Conservation (phyloP, 2,797 vertebrate species). For the Poecilia wingei region DNA sequence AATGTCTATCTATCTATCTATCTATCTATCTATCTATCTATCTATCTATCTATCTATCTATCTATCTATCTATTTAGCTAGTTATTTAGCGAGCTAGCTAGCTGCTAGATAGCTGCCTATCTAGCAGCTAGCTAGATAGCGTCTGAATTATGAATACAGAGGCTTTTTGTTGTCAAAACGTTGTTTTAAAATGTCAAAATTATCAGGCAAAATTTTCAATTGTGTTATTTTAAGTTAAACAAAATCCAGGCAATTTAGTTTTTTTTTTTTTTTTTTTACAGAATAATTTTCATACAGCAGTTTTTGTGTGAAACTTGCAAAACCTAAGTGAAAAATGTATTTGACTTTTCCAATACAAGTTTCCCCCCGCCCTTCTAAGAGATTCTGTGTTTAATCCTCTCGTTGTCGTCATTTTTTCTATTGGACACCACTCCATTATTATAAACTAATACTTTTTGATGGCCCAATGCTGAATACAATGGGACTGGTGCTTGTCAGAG, state of each 20-base stretch:
- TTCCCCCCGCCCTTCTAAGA: neutral
- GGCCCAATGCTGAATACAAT: constrained; percentile 17
- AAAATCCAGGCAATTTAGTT: neutral
- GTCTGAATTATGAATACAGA: neutral
- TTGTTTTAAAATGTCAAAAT: neutral
- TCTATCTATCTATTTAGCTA: too few species aligned
- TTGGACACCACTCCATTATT: constrained; percentile 12
- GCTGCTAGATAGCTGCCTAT: too few species aligned
- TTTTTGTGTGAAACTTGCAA: neutral
- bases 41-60: too few species aligned
- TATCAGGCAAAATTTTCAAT: neutral
- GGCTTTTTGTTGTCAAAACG: neutral
- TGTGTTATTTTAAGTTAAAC: neutral
- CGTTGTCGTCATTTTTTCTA: constrained; percentile 1
- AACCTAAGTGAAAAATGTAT: neutral
- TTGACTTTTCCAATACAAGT: constrained; percentile 1
- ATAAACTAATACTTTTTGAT: constrained; percentile 29
- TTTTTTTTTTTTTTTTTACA: neutral
- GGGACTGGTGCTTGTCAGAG: constrained; percentile 52
- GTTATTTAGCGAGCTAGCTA: too few species aligned
- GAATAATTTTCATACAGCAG: neutral
- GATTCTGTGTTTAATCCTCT: constrained; percentile 11
- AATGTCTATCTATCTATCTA: too few species aligned
- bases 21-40: too few species aligned
- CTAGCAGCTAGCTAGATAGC: too few species aligned